Percentiles rank a stretch among this genome's conserved stretches.
These are phyloP conservation scores for Thaumetopoea pityocampa DNA, from an alignment of 1,140 invertebrate species.

Conservation along the genomic window DNA sequence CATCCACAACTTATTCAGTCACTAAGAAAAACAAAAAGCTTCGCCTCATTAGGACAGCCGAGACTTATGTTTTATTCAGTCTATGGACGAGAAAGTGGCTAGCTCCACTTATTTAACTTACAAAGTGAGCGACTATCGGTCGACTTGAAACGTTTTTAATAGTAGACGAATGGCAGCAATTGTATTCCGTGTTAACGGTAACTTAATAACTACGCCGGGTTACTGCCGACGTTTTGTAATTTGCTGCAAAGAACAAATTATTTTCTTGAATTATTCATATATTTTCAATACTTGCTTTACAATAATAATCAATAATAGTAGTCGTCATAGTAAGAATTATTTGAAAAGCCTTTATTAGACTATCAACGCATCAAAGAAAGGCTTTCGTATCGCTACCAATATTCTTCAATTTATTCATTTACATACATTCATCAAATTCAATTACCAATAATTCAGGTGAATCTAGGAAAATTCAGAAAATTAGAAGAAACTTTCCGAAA, in stretches of 20 bases:
- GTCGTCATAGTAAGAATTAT: slow-evolving; percentile 1
- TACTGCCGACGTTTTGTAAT: no score
- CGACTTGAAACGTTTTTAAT: slow-evolving; percentile 49
- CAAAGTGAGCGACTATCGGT: slow-evolving; percentile 67
- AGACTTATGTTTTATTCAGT: slow-evolving; percentile 72
- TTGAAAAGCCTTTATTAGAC: no score
- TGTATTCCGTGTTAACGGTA: slow-evolving; percentile 21
- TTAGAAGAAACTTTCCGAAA: no score
- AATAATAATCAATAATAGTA: slow-evolving; percentile 1
- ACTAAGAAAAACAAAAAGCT: slow-evolving; percentile 60
- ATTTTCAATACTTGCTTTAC: slow-evolving; percentile 7
- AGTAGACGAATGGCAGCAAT: slow-evolving; percentile 37
- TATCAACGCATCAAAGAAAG: no score
- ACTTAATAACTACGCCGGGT: slow-evolving; percentile 11
- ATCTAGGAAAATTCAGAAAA: no score
- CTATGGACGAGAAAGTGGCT: slow-evolving; percentile 46
- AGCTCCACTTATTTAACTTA: slow-evolving; percentile 70
- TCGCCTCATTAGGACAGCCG: slow-evolving; percentile 61
- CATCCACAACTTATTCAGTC: slow-evolving; percentile 69
- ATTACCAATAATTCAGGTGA: no score
- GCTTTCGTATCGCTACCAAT: no score
- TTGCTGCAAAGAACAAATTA: no score
- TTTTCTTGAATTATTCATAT: no score
- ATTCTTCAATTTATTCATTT: no score
- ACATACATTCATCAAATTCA: no score